phyloP scores from a whole-genome alignment of 2,113 vertebrate genomes.

The Corythornis madagascariensis region DNA sequence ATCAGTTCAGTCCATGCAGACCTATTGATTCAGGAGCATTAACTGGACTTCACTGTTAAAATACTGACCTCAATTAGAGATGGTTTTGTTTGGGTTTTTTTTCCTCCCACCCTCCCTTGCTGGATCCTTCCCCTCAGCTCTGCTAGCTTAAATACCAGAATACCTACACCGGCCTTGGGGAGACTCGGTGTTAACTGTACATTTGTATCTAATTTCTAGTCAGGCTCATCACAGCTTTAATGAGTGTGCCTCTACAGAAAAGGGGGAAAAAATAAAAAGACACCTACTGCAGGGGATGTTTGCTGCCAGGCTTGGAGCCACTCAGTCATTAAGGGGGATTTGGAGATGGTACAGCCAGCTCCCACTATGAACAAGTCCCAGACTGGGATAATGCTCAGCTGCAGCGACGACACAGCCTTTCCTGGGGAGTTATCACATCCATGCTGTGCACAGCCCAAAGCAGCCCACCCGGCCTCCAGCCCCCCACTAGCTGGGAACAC shows the following conservation, averaged over 20 bases:
- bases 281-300: background rate
- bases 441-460: fast-evolving
- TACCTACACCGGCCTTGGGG: constrained; percentile 4
- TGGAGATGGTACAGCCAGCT: background rate
- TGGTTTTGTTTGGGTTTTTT: background rate
- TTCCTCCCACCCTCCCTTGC: background rate
- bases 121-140: background rate
- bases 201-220: constrained; percentile 21
- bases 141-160: constrained; percentile 46
- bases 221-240: background rate
- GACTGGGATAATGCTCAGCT: background rate
- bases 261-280: fast-evolving
- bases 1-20: background rate
- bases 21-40: constrained; percentile 32
- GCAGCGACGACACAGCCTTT: background rate
- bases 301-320: background rate
- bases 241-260: background rate
- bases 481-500: fast-evolving
- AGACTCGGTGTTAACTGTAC: background rate
- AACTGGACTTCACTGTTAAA: constrained; percentile 43
- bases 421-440: background rate
- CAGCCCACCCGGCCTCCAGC: background rate
- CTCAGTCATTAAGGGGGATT: background rate
- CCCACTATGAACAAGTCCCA: background rate
- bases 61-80: constrained; percentile 27